Conservation (phyloP, 2,888 invertebrate species). For the Theretra japonica region DNA sequence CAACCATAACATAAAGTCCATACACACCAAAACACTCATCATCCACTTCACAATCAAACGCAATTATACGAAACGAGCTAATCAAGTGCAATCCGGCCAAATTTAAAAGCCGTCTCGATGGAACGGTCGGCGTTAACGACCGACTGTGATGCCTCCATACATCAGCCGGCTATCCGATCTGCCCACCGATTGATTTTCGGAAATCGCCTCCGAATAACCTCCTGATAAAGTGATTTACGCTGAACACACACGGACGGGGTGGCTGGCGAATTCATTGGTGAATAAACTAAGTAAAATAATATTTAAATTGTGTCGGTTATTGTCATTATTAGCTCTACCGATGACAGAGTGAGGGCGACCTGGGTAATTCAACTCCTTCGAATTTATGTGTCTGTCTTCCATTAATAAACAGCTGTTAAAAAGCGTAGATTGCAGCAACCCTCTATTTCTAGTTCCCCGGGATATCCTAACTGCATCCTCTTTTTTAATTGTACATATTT, state of each 20-base stretch:
- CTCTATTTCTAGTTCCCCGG: no score
- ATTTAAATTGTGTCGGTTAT: neutral
- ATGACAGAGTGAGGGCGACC: no score
- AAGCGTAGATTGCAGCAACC: no score
- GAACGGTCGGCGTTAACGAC: slow-evolving; percentile 23
- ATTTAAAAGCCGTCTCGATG: slow-evolving; percentile 36
- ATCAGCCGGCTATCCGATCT: slow-evolving; percentile 67
- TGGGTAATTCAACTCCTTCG: no score
- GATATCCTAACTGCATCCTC: no score
- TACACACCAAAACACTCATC: neutral
- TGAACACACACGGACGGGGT: slow-evolving; percentile 47
- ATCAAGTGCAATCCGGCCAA: slow-evolving; percentile 37
- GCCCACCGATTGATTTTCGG: slow-evolving; percentile 72
- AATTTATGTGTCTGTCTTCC: no score
- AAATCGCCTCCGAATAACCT: slow-evolving; percentile 71
- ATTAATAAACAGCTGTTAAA: no score
- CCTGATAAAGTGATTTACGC: slow-evolving; percentile 71
- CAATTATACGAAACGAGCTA: slow-evolving; percentile 29
- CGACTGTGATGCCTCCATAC: slow-evolving; percentile 49
- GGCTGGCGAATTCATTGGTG: slow-evolving; percentile 31
- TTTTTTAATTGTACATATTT: no score
- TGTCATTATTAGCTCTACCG: neutral
- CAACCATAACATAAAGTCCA: neutral
- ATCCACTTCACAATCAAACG: neutral
- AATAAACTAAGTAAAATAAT: neutral